Evolutionary conservation across 2,113 vertebrate species (phyloP).

Genomic region (Trematomus loennbergii): DNA sequence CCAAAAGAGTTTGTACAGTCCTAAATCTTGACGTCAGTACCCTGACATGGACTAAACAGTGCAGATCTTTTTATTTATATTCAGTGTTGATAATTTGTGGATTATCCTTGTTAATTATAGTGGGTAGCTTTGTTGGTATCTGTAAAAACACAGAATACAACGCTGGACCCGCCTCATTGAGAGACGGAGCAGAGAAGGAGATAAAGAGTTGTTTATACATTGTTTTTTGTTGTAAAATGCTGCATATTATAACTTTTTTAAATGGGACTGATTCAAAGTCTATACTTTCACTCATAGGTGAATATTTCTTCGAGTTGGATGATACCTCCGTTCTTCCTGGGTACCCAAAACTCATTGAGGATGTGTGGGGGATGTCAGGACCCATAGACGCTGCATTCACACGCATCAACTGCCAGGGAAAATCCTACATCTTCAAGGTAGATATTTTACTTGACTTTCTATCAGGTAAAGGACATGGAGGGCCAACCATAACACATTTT

Average conservation of each 20-base stretch:
- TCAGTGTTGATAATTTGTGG: too few species aligned
- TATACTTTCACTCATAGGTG: conserved; percentile 77
- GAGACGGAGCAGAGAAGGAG: too few species aligned
- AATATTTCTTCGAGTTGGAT: conserved; percentile 93
- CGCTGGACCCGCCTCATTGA: too few species aligned
- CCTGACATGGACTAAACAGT: too few species aligned
- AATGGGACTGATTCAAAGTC: neutral
- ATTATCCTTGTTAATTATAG: too few species aligned
- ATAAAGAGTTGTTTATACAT: too few species aligned
- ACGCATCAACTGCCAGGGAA: conserved; percentile 96
- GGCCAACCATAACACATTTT: neutral
- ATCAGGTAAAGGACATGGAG: neutral
- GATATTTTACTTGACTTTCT: neutral
- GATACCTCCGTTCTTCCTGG: conserved; percentile 86
- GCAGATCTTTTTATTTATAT: too few species aligned
- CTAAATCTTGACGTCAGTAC: too few species aligned
- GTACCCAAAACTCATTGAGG: conserved; percentile 92
- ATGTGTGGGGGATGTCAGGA: conserved; percentile 93
- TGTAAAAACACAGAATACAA: too few species aligned
- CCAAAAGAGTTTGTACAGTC: neutral
- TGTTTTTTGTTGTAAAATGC: too few species aligned
- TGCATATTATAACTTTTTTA: neutral
- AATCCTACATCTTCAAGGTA: conserved; percentile 97
- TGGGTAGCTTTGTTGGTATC: too few species aligned
- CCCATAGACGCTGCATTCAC: conserved; percentile 96